These are phyloP conservation scores for Larimichthys crocea DNA, from an alignment of 2,113 vertebrate species.

Conservation along the genomic window DNA sequence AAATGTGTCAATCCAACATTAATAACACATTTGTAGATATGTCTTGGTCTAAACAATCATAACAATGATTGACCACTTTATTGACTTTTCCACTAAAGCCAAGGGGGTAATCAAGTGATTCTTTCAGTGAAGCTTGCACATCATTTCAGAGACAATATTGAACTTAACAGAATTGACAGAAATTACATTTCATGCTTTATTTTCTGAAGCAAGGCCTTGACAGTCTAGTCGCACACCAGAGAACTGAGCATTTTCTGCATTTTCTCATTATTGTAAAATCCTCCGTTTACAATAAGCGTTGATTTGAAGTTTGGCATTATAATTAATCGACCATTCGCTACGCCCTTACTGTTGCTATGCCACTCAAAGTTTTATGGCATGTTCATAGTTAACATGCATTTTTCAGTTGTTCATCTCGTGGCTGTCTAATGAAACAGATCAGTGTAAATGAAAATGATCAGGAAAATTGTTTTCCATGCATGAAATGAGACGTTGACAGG, in stretches of 20 bases:
- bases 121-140: not conserved
- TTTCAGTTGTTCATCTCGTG: not conserved
- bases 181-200: slow-evolving; percentile 21
- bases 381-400: not conserved
- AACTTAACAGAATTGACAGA: slow-evolving; percentile 7
- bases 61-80: not conserved
- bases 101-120: not conserved
- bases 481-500: too few relatives aligned
- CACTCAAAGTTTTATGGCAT: not conserved
- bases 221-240: slow-evolving; percentile 15
- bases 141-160: slow-evolving; percentile 6
- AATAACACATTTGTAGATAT: not conserved
- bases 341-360: not conserved
- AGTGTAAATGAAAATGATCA: too few relatives aligned
- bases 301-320: not conserved
- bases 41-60: not conserved
- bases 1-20: not conserved
- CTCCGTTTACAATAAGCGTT: not conserved
- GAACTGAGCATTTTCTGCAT: not conserved
- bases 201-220: not conserved
- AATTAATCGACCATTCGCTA: not conserved
- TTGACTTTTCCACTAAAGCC: slow-evolving; percentile 16
- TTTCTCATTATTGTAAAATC: not conserved
- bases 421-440: not conserved
- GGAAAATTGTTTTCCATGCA: too few relatives aligned